Base-by-base conservation (phyloP, 1,140 invertebrate species). In the Cotesia vestalis region DNA sequence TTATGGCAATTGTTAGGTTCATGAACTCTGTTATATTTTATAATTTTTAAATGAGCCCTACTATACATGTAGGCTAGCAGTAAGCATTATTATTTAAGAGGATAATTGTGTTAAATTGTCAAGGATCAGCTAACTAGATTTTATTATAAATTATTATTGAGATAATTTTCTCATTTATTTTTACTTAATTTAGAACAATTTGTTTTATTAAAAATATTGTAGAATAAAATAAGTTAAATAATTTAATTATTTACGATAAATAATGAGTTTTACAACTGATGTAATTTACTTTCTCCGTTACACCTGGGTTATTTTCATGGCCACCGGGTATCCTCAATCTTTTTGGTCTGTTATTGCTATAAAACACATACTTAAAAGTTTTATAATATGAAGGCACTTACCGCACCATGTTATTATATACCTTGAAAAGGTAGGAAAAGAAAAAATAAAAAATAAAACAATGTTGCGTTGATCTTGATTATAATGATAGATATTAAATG, bases 241-340 rank as follows among this genome's bases (percentile, higher is more conserved):
- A 14, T 64, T 38, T 40, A 63, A 27, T 63, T 46, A 46, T 46
- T 46, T 46, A 46, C 11, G 1, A 46, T 9, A 46, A 46, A 46
- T 46, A 38, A 64, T 12, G 27, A 27, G 2, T 40, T 14, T 55
- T 52, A 17, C 36, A n/a, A 17, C 51, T 51, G 59, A 70, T 46
- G 69, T 70, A 70, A 70, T 63, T 14, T 11, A 69, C 66, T 69
- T 69, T 69, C 66, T 57, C 66, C 66, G 35, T 69, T 59, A 53
- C 64, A 66, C 66, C 35, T 59, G 34, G 27, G 55, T 55, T 38
- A 35, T 38, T 38, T 11, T 17, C 34, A 69, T 34, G 52, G 52
- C 14, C 52, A 38, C 55, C n/a, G 57, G 9, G 40, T 66, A 51
- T n/a, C 51, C 64, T 34, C 40, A 46, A 46, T 46, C 40, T 46